These are phyloP conservation scores for Aplysina aerophoba DNA, from an alignment of 37 sponge, comb jelly and placozoan genomes.

Conservation along the genomic window DNA sequence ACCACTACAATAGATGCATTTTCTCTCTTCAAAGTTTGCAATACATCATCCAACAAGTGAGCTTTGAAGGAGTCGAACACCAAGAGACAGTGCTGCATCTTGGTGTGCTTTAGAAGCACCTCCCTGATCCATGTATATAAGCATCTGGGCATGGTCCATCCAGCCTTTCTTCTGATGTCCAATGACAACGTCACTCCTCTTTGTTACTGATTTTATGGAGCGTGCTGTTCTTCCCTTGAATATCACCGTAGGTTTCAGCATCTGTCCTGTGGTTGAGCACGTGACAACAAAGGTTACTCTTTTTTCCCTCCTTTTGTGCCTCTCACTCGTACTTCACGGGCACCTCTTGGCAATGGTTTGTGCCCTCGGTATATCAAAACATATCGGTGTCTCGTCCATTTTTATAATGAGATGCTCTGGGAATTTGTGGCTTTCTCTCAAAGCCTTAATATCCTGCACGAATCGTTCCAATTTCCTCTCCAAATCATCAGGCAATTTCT, in stretches of 20 bases:
- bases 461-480: slow-evolving; percentile 11
- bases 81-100: background rate
- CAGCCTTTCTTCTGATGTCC: slow-evolving; percentile 25
- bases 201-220: background rate
- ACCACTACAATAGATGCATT: background rate
- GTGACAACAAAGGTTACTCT: slow-evolving; percentile 19
- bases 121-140: slow-evolving; percentile 1
- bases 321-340: background rate
- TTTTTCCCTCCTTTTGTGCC: slow-evolving; percentile 18
- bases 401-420: slow-evolving; percentile 25
- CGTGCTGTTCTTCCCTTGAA: slow-evolving; percentile 31
- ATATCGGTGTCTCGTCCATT: slow-evolving; percentile 39
- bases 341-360: slow-evolving; percentile 20
- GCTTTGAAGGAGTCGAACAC: slow-evolving; percentile 33
- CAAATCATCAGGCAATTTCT: slow-evolving; percentile 46
- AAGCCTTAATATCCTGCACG: background rate
- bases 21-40: slow-evolving; percentile 2
- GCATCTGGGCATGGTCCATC: slow-evolving; percentile 32
- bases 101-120: slow-evolving; percentile 29
- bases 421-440: background rate
- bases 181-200: slow-evolving; percentile 2
- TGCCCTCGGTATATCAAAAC: slow-evolving; percentile 19
- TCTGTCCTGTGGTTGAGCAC: slow-evolving; percentile 11
- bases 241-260: slow-evolving; percentile 10
- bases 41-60: slow-evolving; percentile 5